Evolutionary conservation across 2,888 invertebrate species (phyloP).

Genomic region (Listrodromus nycthemerus): DNA sequence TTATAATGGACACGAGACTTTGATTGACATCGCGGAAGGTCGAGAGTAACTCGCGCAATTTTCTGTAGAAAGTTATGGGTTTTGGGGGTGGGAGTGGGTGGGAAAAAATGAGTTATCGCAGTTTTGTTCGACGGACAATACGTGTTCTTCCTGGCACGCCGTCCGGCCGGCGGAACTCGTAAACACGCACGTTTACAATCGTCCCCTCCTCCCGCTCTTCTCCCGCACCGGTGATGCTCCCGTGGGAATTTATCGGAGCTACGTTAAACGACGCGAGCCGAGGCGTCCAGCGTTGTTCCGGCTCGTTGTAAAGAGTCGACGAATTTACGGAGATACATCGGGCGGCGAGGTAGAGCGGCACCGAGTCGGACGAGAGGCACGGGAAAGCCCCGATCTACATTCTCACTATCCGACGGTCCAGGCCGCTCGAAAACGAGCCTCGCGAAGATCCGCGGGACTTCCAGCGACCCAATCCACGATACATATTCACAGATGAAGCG

Average conservation of each 20-base stretch:
- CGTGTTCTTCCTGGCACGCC: slow-evolving; percentile 58
- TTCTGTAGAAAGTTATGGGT: neutral
- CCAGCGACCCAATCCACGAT: no score
- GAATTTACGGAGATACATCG: slow-evolving; percentile 66
- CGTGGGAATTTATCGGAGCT: slow-evolving; percentile 64
- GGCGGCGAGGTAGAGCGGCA: slow-evolving; percentile 13
- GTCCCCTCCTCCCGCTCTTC: slow-evolving; percentile 6
- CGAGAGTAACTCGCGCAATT: neutral
- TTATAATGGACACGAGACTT: neutral
- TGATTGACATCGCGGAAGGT: slow-evolving; percentile 4
- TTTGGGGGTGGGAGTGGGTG: neutral
- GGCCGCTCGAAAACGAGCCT: neutral
- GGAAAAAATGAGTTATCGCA: slow-evolving; percentile 65
- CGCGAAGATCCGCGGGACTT: neutral
- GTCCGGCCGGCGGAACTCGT: slow-evolving; percentile 62
- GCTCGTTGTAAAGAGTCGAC: slow-evolving; percentile 62
- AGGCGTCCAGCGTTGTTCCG: slow-evolving; percentile 26
- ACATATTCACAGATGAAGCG: no score
- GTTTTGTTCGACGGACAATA: slow-evolving; percentile 57
- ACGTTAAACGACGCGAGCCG: slow-evolving; percentile 66
- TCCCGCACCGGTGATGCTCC: slow-evolving; percentile 11
- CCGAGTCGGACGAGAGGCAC: slow-evolving; percentile 9
- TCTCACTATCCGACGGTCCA: slow-evolving; percentile 36
- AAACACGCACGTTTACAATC: slow-evolving; percentile 69
- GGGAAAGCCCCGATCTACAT: slow-evolving; percentile 17